Base-by-base conservation (phyloP, 2,113 vertebrate species). In the Potamarius usumacintae region DNA sequence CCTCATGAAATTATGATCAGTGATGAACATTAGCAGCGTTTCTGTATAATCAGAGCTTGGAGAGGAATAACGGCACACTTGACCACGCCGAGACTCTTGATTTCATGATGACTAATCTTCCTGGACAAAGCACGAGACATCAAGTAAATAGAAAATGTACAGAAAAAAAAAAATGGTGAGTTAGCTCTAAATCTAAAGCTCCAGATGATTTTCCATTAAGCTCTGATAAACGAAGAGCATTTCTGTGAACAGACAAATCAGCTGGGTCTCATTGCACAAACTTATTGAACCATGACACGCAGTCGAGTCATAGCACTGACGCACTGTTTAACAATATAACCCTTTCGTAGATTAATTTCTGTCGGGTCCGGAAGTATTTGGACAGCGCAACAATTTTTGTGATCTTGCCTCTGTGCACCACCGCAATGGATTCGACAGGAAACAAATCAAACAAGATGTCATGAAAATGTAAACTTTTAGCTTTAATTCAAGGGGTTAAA, bases 1-100 rank as follows among this genome's bases (percentile, higher is more conserved):
- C 4, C 48, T 90, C 11, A 25, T 87, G 50, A 71, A 85, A 82
- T 69, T 27, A 82, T 72, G 83, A 81, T 22, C 67, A 67, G 89
- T 53, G 53, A 82, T 71, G 57, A 30, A 65, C 80, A 57, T 86
- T 72, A 74, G 20, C 84, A 58, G 27, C 17, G 11, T 88, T 86
- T 67, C 76, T 76, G 84, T 65, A 81, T 86, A 80, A 88, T 88
- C 84, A 81, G 34, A 52, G 69, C 25, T 8, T 71, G 81, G 78
- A 84, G 50, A 86, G 83, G 88, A 86, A 48, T 63, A 86, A 85
- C 76, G 72, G 83, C 48, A 57, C 85, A 76, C 84, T 90, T 74
- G 65, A 86, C 84, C 82, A 84, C 30, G 22, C 58, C 2, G 12
- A 76, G 89, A 65, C 80, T n/a, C 76, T 86, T 86, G 85, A 90